phyloP scores from a whole-genome alignment of 2,797 vertebrate genomes.

The Dryobates pubescens region DNA sequence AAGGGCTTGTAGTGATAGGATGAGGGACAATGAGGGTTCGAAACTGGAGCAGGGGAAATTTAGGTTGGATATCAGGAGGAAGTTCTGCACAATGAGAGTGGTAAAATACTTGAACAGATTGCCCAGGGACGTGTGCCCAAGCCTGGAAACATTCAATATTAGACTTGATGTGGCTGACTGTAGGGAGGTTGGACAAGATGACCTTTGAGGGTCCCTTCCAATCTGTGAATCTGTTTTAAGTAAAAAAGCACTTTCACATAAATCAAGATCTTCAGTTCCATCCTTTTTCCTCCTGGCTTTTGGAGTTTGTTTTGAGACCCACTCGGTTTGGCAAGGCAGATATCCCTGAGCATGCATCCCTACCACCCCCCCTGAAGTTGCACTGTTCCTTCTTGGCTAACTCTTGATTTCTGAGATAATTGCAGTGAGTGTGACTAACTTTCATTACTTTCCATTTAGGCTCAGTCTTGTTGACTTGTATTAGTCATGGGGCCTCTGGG shows the following conservation, averaged over 20 bases:
- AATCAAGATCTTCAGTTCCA: not conserved
- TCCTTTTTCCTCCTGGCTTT: not conserved
- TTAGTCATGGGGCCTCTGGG: not conserved
- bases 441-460: not conserved
- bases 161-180: too few species aligned
- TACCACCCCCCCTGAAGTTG: accelerated
- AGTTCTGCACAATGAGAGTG: too few species aligned
- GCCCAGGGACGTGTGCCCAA: too few species aligned
- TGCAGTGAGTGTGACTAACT: accelerated
- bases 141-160: too few species aligned
- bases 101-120: too few species aligned
- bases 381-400: not conserved
- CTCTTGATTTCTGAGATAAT: not conserved
- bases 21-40: too few species aligned
- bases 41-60: too few species aligned
- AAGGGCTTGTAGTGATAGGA: too few species aligned
- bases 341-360: not conserved
- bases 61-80: too few species aligned
- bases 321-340: not conserved
- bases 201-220: too few species aligned
- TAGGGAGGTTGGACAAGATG: too few species aligned
- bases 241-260: not conserved
- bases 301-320: not conserved
- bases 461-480: not conserved
- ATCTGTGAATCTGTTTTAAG: too few species aligned